Percentiles rank a stretch among this genome's conserved stretches.
Evolutionary conservation across 2,888 invertebrate genomes (phyloP).

Genomic region (Hypomecis punctinalis): DNA sequence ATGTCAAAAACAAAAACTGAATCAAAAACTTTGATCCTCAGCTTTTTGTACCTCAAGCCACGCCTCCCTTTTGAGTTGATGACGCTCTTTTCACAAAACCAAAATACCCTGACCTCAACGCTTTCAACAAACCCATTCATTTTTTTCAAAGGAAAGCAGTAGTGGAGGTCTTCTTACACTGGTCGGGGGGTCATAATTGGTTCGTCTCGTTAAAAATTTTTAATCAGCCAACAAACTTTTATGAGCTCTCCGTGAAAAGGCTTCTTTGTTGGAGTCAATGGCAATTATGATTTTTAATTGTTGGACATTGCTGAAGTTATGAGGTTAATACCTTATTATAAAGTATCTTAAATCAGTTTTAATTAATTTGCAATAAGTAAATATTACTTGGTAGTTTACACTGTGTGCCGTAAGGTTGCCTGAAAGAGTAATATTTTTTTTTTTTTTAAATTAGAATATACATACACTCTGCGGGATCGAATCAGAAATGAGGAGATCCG

Average conservation of each 20-base stretch:
- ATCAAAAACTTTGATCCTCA: conserved; percentile 68
- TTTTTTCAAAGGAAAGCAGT: conserved; percentile 27
- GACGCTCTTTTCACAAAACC: conserved; percentile 56
- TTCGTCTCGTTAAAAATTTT: conserved; percentile 74
- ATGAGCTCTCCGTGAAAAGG: conserved; percentile 69
- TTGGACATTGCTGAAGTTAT: conserved; percentile 45
- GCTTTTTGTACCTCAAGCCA: conserved; percentile 62
- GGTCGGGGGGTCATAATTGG: conserved; percentile 66
- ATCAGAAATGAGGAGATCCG: too few species aligned
- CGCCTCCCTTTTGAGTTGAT: conserved; percentile 70
- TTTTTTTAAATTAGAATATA: too few species aligned
- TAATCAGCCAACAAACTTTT: conserved; percentile 77
- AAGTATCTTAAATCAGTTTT: background rate
- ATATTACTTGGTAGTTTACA: too few species aligned
- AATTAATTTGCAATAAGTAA: background rate
- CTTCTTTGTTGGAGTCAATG: conserved; percentile 68
- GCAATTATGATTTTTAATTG: conserved; percentile 64
- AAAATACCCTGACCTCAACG: conserved; percentile 33
- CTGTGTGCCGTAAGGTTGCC: too few species aligned
- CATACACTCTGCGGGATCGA: too few species aligned
- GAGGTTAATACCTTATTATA: conserved; percentile 19
- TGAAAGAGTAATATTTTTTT: too few species aligned
- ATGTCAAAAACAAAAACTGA: conserved; percentile 55
- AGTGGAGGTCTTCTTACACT: conserved; percentile 34
- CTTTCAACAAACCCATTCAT: conserved; percentile 27